Base-by-base conservation (phyloP, 2,797 vertebrate genomes). In the Gastrophryne carolinensis region DNA sequence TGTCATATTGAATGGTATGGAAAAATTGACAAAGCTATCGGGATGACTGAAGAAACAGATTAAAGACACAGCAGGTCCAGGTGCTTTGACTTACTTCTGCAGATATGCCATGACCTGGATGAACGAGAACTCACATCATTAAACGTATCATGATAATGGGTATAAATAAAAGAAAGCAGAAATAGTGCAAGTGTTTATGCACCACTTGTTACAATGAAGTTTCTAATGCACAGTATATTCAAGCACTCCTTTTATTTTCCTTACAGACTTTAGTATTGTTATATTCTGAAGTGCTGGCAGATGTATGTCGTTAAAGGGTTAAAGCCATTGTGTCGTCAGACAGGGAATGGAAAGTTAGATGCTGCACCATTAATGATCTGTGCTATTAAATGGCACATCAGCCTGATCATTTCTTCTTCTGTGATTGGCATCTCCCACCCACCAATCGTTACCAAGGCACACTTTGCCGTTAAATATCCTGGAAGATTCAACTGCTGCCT, bases 341-440 rank as follows among this genome's bases (percentile, higher is more conserved):
- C 63, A 34, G 34, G 21, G 60, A 64, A 71, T 71, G 60, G 67
- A 77, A 77, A 71, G 60, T 61, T 72, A 78, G 75, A 67, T 77
- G 37, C 50, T 54, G 83, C 80, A 92, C 82, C 75, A 81, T 89
- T 84, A 85, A 83, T 88, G 86, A 87, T 87, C 79, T 58, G 2
- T 83, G 79, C 68, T 82, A 81, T 83, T 85, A 91, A 92, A 92
- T 89, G 86, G 81, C 83, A 85, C 54, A 66, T 80, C 86, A 79
- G 83, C 80, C 62, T 53, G 85, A 86, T 83, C 86, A 86, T 85
- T 88, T 81, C 81, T 86, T 81, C 27, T 82, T 83, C 82, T 85
- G 86, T 92, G 93, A 95, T 85, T 84, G 91, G 86, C 89, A 91
- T 84, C 87, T 91, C 79, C 87, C 82, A 91, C 82, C 90, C 84